phyloP scores from a whole-genome alignment of 2,888 invertebrate genomes.

The Eledone cirrhosa region DNA sequence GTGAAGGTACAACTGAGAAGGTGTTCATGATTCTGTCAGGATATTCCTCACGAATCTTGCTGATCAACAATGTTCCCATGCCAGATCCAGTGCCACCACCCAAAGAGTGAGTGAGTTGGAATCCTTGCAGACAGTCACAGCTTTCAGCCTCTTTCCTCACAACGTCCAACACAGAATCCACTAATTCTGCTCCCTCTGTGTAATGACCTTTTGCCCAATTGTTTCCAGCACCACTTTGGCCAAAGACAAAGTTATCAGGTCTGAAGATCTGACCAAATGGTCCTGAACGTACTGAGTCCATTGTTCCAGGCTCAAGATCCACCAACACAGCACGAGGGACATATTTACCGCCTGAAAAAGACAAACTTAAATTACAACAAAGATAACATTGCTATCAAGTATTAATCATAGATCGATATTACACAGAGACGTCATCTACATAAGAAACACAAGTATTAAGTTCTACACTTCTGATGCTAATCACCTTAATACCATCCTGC shows the following conservation, averaged over 20 bases:
- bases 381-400: background rate
- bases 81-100: conserved; percentile 91
- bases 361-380: background rate
- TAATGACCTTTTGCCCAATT: conserved; percentile 64
- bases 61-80: conserved; percentile 89
- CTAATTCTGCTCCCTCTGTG: conserved; percentile 64
- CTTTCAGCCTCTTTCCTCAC: conserved; percentile 63
- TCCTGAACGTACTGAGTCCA: conserved; percentile 93
- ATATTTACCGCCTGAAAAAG: conserved; percentile 76
- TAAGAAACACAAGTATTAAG: background rate
- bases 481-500: no score
- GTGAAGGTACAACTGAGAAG: conserved; percentile 90
- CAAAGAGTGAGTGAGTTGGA: conserved; percentile 72
- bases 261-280: conserved; percentile 91
- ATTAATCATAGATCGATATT: background rate
- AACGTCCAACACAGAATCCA: conserved; percentile 65
- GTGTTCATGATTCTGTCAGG: conserved; percentile 91
- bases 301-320: conserved; percentile 93
- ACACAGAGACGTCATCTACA: background rate
- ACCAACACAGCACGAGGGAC: conserved; percentile 91
- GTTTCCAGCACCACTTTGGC: conserved; percentile 60
- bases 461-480: no score
- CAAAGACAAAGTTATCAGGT: conserved; percentile 92
- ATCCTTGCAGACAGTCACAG: conserved; percentile 65
- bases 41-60: conserved; percentile 96